These are phyloP conservation scores for Leuciscus idus DNA, from an alignment of 2,113 vertebrate genomes.

Conservation along the genomic window DNA sequence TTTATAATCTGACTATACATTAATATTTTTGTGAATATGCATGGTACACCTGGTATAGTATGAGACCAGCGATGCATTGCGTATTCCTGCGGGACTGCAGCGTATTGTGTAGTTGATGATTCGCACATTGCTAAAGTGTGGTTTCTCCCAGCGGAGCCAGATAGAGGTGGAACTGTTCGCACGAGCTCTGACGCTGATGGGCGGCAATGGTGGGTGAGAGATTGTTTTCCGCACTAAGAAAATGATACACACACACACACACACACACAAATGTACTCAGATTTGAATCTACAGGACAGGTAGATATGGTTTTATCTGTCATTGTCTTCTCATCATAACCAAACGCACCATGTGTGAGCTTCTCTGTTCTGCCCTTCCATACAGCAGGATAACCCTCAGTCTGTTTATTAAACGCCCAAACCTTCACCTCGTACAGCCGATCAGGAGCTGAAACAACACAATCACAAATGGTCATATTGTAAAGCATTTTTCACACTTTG, in stretches of 20 bases:
- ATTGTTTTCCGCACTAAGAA: conserved; percentile 67
- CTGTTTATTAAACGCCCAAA: conserved; percentile 91
- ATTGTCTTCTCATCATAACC: not conserved
- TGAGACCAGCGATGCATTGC: conserved; percentile 90
- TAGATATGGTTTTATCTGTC: not conserved
- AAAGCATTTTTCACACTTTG: not conserved
- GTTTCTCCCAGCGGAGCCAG: conserved; percentile 94
- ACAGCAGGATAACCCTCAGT: conserved; percentile 87
- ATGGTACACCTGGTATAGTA: conserved; percentile 89
- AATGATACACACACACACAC: not conserved
- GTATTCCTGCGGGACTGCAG: conserved; percentile 90
- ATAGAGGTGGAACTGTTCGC: conserved; percentile 95
- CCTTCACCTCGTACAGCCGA: conserved; percentile 89
- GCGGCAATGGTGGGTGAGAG: conserved; percentile 86
- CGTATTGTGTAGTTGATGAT: conserved; percentile 96
- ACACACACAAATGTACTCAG: not conserved
- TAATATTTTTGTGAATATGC: not conserved
- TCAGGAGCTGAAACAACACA: conserved; percentile 80
- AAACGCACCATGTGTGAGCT: conserved; percentile 69
- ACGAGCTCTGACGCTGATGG: conserved; percentile 85
- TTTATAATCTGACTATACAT: not conserved
- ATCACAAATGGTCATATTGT: not conserved
- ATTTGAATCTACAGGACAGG: not conserved
- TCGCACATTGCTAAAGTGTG: conserved; percentile 86
- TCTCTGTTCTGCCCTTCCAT: conserved; percentile 95